A percentile compares a stretch with the other conserved stretches of the same genome.
Evolutionary conservation across 2,113 vertebrate genomes (phyloP).

Genomic region (Oriolus oriolus): DNA sequence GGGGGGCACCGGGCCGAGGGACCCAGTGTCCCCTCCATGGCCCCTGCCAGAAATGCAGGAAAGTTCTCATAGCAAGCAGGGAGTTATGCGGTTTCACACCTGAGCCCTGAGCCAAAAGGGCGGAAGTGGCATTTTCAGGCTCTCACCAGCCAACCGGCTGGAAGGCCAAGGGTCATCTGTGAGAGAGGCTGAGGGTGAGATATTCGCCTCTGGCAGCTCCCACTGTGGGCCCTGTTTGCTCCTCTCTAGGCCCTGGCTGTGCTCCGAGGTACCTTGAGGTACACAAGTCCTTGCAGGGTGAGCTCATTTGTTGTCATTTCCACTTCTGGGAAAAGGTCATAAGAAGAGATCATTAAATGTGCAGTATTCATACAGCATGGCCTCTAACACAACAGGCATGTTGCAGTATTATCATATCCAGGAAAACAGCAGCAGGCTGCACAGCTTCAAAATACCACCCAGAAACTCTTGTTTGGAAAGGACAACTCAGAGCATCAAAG

Average conservation of each 20-base stretch:
- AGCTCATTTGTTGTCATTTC: constrained; percentile 48
- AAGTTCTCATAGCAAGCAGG: neutral
- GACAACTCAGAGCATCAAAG: neutral
- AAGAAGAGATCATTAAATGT: neutral
- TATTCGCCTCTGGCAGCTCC: neutral
- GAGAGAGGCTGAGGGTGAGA: neutral
- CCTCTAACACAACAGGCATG: neutral
- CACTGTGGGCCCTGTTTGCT: fast-evolving
- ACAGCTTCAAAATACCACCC: constrained; percentile 7
- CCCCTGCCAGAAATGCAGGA: neutral
- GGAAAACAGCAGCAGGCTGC: neutral
- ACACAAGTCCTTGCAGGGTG: neutral
- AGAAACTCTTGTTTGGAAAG: constrained; percentile 31
- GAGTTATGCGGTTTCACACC: fast-evolving
- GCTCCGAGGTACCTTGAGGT: constrained; percentile 1
- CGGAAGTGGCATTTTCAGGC: neutral
- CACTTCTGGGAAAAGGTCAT: neutral
- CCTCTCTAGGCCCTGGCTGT: neutral
- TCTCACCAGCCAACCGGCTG: neutral
- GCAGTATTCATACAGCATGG: neutral
- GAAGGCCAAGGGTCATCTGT: neutral
- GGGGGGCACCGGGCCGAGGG: fast-evolving
- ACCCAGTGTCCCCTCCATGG: fast-evolving
- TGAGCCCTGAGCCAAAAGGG: neutral
- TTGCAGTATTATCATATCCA: constrained; percentile 8